Conservation (phyloP, 1,140 invertebrate species). For the Grapholita molesta region DNA sequence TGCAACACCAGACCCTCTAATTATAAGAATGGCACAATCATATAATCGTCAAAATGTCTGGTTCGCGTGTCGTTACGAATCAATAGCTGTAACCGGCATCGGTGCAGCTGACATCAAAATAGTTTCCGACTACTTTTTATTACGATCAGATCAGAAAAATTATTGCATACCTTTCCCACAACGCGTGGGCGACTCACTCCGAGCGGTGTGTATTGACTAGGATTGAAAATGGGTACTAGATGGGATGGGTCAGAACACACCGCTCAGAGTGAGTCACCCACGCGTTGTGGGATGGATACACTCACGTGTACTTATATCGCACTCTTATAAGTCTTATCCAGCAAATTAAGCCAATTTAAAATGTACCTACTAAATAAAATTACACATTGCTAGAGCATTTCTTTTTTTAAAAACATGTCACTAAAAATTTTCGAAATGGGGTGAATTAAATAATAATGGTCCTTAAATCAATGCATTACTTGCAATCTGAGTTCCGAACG, state of each 20-base stretch:
- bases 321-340: too few relatives aligned
- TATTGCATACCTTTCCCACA: too few relatives aligned
- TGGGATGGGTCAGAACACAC: too few relatives aligned
- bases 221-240: too few relatives aligned
- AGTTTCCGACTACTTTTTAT: background rate
- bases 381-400: background rate
- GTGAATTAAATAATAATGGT: constrained; percentile 13
- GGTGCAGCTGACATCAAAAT: background rate
- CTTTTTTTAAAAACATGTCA: background rate
- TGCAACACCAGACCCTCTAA: background rate
- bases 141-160: too few relatives aligned
- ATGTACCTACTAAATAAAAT: too few relatives aligned
- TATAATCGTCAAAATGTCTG: background rate
- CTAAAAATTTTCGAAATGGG: background rate
- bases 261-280: too few relatives aligned
- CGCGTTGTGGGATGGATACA: too few relatives aligned
- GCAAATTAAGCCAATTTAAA: too few relatives aligned
- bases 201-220: too few relatives aligned
- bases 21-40: background rate
- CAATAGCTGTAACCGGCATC: background rate
- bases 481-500: constrained; percentile 26
- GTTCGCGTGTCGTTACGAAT: background rate
- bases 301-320: too few relatives aligned
- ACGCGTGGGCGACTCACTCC: too few relatives aligned
- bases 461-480: constrained; percentile 27